Evolutionary conservation across 2,888 invertebrate species (phyloP).

Genomic region (Auanema sp.): DNA sequence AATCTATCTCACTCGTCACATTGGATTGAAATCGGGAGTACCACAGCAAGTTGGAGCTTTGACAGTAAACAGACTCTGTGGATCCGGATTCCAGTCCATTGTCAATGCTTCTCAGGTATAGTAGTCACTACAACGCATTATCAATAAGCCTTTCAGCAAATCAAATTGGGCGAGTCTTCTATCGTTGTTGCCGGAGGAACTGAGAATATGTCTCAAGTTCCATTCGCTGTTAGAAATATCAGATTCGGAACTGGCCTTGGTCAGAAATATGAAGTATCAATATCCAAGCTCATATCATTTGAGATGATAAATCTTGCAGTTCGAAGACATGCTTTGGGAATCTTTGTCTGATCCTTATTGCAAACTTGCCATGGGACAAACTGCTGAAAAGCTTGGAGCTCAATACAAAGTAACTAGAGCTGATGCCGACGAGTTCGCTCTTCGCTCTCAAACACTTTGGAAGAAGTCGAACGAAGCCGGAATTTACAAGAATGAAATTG

Average conservation of each 20-base stretch:
- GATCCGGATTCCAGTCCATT: conserved; percentile 93
- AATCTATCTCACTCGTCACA: conserved; percentile 82
- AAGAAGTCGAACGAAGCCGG: conserved; percentile 81
- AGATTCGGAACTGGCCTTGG: conserved; percentile 88
- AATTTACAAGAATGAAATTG: conserved; percentile 85
- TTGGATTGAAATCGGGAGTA: conserved; percentile 79
- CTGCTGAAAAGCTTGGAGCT: conserved; percentile 88
- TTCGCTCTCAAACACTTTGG: conserved; percentile 85
- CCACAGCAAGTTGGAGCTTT: conserved; percentile 83
- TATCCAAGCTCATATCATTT: not conserved
- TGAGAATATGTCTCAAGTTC: conserved; percentile 87
- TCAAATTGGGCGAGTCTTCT: conserved; percentile 43
- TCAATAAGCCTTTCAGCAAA: conserved; percentile 21
- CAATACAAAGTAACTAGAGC: conserved; percentile 80
- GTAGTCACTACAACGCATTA: not conserved
- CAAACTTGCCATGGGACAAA: conserved; percentile 90
- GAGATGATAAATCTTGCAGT: conserved; percentile 52
- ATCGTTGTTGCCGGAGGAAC: conserved; percentile 69
- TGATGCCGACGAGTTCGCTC: conserved; percentile 83
- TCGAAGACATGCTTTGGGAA: conserved; percentile 91
- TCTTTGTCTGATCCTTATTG: conserved; percentile 85
- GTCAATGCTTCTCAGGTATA: conserved; percentile 70
- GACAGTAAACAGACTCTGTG: conserved; percentile 89
- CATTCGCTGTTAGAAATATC: conserved; percentile 81
- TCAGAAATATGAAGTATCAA: conserved; percentile 67